phyloP scores from a whole-genome alignment of 2,113 vertebrate genomes.

The Pseudorectes ferrugineus region DNA sequence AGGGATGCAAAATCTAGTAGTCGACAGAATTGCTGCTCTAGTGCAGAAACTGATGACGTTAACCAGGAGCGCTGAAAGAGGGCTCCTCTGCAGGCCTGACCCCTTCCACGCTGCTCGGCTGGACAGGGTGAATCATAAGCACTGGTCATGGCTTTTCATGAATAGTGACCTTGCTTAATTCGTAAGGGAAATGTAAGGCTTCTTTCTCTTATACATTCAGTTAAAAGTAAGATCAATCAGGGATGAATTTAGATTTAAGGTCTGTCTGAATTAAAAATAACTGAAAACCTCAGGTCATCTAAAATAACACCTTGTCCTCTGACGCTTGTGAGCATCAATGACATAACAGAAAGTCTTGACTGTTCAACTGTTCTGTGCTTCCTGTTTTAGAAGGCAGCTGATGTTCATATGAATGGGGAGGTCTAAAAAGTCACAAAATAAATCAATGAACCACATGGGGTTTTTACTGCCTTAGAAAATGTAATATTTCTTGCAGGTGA shows the following conservation, averaged over 20 bases:
- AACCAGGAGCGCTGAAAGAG: background rate
- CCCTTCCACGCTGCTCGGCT: accelerated
- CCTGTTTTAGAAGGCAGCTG: background rate
- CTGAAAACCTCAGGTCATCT: background rate
- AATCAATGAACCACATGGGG: background rate
- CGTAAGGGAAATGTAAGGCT: background rate
- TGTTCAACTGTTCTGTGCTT: background rate
- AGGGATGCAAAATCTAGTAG: background rate
- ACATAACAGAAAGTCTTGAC: background rate
- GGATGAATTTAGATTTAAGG: background rate
- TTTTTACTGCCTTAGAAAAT: background rate
- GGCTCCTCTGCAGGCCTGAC: background rate
- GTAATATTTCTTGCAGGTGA: background rate
- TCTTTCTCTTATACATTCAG: background rate
- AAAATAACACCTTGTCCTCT: background rate
- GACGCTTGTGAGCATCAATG: background rate
- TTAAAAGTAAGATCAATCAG: background rate
- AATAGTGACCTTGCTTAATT: background rate
- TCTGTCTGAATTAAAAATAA: background rate
- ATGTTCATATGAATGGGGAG: background rate
- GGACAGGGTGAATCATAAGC: background rate
- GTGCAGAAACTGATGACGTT: background rate
- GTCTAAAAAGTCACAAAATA: background rate
- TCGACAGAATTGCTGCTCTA: background rate
- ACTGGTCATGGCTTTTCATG: background rate